Conservation (phyloP, 2,113 vertebrate species). For the Hymenochirus boettgeri region DNA sequence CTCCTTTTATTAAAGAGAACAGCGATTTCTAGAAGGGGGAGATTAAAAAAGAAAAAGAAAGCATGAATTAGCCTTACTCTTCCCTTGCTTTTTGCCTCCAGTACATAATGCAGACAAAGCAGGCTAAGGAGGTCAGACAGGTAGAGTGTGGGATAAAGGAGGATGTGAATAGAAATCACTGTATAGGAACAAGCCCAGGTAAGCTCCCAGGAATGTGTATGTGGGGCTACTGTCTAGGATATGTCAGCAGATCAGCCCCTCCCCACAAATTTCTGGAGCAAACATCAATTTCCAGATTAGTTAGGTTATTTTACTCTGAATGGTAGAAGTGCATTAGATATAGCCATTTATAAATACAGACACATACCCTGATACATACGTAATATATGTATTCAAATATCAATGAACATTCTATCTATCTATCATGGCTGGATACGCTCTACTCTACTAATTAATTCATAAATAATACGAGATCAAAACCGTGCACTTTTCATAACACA, state of each 20-base stretch:
- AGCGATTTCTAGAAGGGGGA: too few relatives aligned
- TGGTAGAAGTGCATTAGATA: too few relatives aligned
- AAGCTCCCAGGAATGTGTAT: not conserved
- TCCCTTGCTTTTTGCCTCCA: not conserved
- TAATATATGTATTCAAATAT: too few relatives aligned
- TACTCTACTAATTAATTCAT: too few relatives aligned
- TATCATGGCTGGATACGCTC: too few relatives aligned
- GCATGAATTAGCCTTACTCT: not conserved
- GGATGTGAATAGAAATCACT: not conserved
- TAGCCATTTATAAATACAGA: too few relatives aligned
- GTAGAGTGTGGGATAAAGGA: not conserved
- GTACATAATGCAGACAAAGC: not conserved
- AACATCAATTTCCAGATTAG: not conserved
- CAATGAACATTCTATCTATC: too few relatives aligned
- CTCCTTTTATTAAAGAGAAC: not conserved
- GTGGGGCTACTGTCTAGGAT: not conserved
- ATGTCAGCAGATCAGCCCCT: constrained; percentile 12
- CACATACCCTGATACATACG: too few relatives aligned
- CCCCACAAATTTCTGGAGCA: not conserved
- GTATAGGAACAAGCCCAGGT: not conserved
- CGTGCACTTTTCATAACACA: too few relatives aligned
- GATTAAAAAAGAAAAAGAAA: not conserved
- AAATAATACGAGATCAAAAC: too few relatives aligned
- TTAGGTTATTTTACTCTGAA: too few relatives aligned
- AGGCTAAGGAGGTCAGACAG: not conserved